These are phyloP conservation scores for Anticlea derivata DNA, from an alignment of 2,888 invertebrate genomes.

Conservation along the genomic window DNA sequence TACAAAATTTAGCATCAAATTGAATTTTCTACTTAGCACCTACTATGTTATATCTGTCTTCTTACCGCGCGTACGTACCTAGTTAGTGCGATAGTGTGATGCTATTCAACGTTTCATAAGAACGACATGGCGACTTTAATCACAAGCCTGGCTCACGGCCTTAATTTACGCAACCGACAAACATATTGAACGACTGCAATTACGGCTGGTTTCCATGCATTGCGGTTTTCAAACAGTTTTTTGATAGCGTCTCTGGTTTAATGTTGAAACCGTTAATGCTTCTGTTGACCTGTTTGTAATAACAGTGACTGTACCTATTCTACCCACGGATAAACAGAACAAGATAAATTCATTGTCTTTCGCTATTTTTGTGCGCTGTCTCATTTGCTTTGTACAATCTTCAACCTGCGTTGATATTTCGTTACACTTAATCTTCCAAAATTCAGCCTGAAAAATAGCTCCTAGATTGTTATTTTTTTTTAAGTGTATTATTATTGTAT, in stretches of 20 bases:
- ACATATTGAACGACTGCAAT: constrained; percentile 48
- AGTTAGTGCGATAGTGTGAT: too few species aligned
- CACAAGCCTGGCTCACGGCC: constrained; percentile 37
- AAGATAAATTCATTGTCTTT: constrained; percentile 18
- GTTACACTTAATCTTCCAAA: background rate
- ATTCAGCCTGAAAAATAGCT: background rate
- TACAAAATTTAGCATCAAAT: too few species aligned
- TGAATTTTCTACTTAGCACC: too few species aligned
- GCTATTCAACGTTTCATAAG: too few species aligned
- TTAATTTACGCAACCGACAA: constrained; percentile 50
- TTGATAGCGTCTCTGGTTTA: constrained; percentile 38
- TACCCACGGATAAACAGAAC: constrained; percentile 22
- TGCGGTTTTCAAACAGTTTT: constrained; percentile 41
- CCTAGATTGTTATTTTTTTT: too few species aligned
- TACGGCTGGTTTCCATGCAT: constrained; percentile 40
- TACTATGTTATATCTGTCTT: too few species aligned
- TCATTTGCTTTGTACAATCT: constrained; percentile 8
- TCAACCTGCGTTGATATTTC: background rate
- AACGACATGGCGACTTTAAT: constrained; percentile 34
- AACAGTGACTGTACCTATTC: constrained; percentile 25
- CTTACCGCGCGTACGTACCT: too few species aligned
- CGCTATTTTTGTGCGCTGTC: constrained; percentile 12
- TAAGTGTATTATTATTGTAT: too few species aligned
- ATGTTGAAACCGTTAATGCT: constrained; percentile 34
- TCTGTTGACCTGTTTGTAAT: constrained; percentile 27